Evolutionary conservation across 2,113 vertebrate genomes (phyloP).

Genomic region (Notothenia rossii): DNA sequence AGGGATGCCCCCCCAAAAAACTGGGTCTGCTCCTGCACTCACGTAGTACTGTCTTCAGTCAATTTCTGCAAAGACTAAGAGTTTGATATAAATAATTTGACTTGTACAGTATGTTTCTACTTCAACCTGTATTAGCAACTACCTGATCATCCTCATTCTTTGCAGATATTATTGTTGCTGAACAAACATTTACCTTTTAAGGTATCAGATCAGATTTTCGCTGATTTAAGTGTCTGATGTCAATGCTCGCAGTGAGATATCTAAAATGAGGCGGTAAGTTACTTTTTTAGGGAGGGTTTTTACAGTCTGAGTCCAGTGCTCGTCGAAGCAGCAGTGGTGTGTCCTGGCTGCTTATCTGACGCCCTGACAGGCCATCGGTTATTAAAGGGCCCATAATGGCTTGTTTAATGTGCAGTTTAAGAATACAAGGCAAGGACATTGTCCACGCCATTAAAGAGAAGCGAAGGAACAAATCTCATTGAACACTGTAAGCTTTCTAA

Average conservation of each 20-base stretch:
- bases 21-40: not conserved
- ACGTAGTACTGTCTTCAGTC: not conserved
- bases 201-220: constrained; percentile 1
- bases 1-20: constrained; percentile 17
- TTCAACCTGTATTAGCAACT: too few relatives aligned
- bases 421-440: constrained; percentile 64
- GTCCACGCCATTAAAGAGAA: constrained; percentile 59
- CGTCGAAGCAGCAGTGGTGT: constrained; percentile 35
- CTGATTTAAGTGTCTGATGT: not conserved
- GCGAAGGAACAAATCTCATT: constrained; percentile 28
- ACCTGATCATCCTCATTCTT: too few relatives aligned
- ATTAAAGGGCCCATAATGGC: constrained; percentile 79
- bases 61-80: too few relatives aligned
- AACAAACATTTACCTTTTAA: constrained; percentile 5
- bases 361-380: constrained; percentile 73
- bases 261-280: not conserved
- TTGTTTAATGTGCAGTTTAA: constrained; percentile 74
- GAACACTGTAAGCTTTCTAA: constrained; percentile 1
- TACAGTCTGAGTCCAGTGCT: constrained; percentile 32
- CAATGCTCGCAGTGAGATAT: too few relatives aligned
- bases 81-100: not conserved
- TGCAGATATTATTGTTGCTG: not conserved
- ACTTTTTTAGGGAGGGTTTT: constrained; percentile 10
- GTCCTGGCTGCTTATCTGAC: constrained; percentile 74
- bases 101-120: too few relatives aligned